Evolutionary conservation across 2,797 vertebrate genomes (phyloP).

Genomic region (Gephyroberyx darwinii): DNA sequence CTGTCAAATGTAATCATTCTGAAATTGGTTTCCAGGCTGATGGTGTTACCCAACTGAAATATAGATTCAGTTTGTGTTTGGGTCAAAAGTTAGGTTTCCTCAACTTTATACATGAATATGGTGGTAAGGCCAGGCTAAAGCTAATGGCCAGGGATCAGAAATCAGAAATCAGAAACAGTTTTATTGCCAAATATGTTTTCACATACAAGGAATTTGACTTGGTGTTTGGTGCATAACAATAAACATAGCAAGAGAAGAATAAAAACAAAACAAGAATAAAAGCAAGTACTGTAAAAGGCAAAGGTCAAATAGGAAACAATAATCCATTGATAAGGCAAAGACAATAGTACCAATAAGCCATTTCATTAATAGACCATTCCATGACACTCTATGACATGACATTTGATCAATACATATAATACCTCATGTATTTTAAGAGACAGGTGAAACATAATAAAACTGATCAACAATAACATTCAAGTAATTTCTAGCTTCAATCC

Average conservation of each 20-base stretch:
- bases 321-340: too few relatives aligned
- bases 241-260: too few relatives aligned
- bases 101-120: conserved; percentile 7
- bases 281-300: too few relatives aligned
- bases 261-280: too few relatives aligned
- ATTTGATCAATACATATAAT: background rate
- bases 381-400: background rate
- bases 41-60: background rate
- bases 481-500: background rate
- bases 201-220: too few relatives aligned
- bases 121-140: conserved; percentile 17
- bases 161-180: too few relatives aligned
- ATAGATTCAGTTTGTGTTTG: conserved; percentile 1
- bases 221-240: too few relatives aligned
- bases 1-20: background rate
- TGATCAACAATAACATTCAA: background rate
- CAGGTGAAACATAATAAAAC: background rate
- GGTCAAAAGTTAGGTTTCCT: conserved; percentile 2
- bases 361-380: background rate
- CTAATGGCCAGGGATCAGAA: too few relatives aligned
- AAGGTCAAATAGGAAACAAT: too few relatives aligned
- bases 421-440: background rate
- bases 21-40: background rate
- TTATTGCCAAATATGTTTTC: too few relatives aligned
- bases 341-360: background rate